These are phyloP conservation scores for Paguma larvata DNA, from an alignment of 2,797 vertebrate genomes.

Conservation along the genomic window DNA sequence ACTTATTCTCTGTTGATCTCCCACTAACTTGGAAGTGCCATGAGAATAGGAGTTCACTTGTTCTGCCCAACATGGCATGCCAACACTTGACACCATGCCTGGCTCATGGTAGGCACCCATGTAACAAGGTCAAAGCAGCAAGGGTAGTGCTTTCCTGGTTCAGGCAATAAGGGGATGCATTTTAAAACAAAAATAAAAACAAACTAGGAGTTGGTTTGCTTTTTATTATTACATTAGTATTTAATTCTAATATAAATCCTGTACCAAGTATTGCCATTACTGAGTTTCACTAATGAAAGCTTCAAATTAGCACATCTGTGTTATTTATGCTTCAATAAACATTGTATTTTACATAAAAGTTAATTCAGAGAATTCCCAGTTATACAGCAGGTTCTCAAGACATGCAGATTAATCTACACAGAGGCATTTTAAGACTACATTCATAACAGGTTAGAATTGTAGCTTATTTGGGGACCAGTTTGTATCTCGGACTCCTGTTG, in stretches of 20 bases:
- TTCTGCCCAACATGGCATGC: neutral
- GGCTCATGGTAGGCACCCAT: neutral
- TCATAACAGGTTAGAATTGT: neutral
- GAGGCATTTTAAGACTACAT: neutral
- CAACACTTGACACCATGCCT: neutral
- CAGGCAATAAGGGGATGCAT: neutral
- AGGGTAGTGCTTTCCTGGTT: neutral
- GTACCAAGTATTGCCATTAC: neutral
- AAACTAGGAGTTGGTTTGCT: neutral
- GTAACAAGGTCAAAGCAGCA: neutral
- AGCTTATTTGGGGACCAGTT: neutral
- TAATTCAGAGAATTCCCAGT: neutral
- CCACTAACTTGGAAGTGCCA: neutral
- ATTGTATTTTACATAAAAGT: constrained; percentile 46
- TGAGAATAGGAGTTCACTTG: neutral
- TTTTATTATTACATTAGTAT: neutral
- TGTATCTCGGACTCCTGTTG: neutral
- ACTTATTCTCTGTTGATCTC: neutral
- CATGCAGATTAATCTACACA: neutral
- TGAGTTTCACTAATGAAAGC: neutral
- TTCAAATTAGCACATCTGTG: constrained; percentile 25
- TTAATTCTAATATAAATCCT: constrained; percentile 23
- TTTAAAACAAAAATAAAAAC: constrained; percentile 25
- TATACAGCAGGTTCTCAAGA: neutral
- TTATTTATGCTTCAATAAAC: neutral